Base-by-base conservation (phyloP, 2,113 vertebrate genomes). In the Notothenia rossii region DNA sequence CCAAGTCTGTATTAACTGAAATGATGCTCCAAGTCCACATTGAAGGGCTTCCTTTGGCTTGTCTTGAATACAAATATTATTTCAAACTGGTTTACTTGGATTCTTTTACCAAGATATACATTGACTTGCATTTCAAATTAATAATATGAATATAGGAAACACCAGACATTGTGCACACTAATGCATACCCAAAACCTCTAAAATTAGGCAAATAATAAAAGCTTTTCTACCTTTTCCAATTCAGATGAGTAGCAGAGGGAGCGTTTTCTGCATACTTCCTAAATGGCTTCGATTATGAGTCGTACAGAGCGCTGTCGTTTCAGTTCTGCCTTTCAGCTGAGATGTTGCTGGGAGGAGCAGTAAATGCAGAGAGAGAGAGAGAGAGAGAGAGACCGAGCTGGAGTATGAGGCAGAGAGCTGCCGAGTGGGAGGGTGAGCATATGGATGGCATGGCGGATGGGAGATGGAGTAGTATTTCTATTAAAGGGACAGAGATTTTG, bases 251-350 rank as follows among this genome's bases (percentile, higher is more conserved):
- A 77, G 85, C 68, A 86, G 76, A 84, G 81, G 77, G 89, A 88
- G 86, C 50, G 79, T 85, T 87, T 83, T 88, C 90, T 80, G 79
- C 77, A 73, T 93, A 89, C 33, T 91, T 93, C 94, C 89, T 82
- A 36, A 88, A 80, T 73, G 63, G 80, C 77, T 77, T 89, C 75
- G 84, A 91, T 75, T 84, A 29, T 36, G 81, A 86, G 81, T 70
- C 8, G 59, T 3, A 72, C 81, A 82, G 76, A 77, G 68, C 8
- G 40, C 70, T 40, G 77, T 75, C 51, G 88, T 92, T 92, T 89
- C 87, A 65, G 74, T 89, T 92, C 91, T 89, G 84, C 81, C 86
- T 90, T 85, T 88, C 75, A 77, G 85, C 70, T 58, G 75, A 6
- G 86, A 87, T 88, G 84, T 86, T 89, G 84, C 83, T 65, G n/a